These are phyloP conservation scores for Arge pagana DNA, from an alignment of 2,888 invertebrate species.

Conservation along the genomic window DNA sequence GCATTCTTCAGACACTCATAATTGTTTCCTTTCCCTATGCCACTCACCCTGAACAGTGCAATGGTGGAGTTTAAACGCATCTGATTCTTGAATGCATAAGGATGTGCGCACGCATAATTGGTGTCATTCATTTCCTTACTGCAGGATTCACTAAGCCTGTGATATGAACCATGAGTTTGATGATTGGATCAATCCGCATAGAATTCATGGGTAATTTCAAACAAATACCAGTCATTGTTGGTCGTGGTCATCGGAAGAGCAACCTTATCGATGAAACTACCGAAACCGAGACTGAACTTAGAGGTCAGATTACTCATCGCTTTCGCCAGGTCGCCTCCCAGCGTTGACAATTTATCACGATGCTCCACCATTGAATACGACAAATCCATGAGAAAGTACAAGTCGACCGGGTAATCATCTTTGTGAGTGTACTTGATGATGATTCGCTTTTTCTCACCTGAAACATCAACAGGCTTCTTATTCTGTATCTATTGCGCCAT, in stretches of 20 bases:
- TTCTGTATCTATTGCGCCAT: too few relatives aligned
- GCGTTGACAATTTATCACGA: constrained; percentile 60
- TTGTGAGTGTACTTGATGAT: too few relatives aligned
- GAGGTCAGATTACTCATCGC: constrained; percentile 66
- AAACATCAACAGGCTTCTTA: too few relatives aligned
- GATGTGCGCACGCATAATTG: constrained; percentile 61
- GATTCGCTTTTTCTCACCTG: too few relatives aligned
- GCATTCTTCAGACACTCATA: neutral
- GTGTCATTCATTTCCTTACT: too few relatives aligned
- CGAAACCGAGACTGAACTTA: constrained; percentile 70
- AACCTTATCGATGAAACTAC: constrained; percentile 73
- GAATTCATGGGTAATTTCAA: neutral
- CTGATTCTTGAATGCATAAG: constrained; percentile 79
- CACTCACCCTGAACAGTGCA: constrained; percentile 58
- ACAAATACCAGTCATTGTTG: constrained; percentile 54
- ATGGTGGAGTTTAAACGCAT: constrained; percentile 68
- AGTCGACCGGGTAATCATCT: constrained; percentile 83
- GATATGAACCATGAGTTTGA: neutral
- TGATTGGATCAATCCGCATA: neutral
- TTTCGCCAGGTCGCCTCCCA: constrained; percentile 61
- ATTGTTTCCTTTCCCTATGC: neutral
- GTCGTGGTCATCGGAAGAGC: constrained; percentile 66
- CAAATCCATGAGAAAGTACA: constrained; percentile 82
- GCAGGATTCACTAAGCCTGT: constrained; percentile 13
- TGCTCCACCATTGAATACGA: constrained; percentile 72